Conservation (phyloP, 1,140 invertebrate genomes). For the Leptopilina boulardi region DNA sequence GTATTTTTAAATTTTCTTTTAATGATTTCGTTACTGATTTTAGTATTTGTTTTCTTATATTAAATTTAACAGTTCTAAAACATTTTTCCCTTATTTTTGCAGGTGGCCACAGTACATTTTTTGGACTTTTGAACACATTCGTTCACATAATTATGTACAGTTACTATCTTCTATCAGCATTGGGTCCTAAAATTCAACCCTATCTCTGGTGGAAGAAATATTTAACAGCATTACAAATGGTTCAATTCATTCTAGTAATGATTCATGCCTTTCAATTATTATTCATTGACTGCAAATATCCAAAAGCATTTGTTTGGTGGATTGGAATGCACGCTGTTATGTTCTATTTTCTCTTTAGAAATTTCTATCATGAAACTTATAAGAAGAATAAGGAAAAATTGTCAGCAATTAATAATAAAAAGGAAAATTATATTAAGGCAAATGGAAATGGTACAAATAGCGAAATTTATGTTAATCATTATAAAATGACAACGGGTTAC, state of each 20-base stretch:
- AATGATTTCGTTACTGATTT: too few species aligned
- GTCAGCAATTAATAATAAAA: conserved; percentile 54
- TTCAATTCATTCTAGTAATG: conserved; percentile 88
- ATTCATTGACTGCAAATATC: conserved; percentile 91
- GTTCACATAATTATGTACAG: conserved; percentile 95
- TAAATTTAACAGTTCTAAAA: too few species aligned
- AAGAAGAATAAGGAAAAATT: conserved; percentile 61
- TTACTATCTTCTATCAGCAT: conserved; percentile 91
- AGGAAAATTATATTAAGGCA: conserved; percentile 40
- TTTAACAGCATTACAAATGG: conserved; percentile 90
- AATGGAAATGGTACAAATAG: conserved; percentile 42
- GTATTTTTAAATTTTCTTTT: too few species aligned
- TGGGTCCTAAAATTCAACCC: conserved; percentile 89
- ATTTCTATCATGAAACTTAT: conserved; percentile 86
- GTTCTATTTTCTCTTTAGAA: conserved; percentile 87
- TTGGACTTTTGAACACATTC: conserved; percentile 90
- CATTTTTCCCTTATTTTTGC: conserved; percentile 51
- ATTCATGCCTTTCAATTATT: conserved; percentile 89
- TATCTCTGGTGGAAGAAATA: conserved; percentile 98
- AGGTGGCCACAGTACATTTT: conserved; percentile 89
- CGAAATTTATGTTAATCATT: conserved; percentile 67
- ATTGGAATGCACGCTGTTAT: conserved; percentile 85
- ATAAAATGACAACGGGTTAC: conserved; percentile 72
- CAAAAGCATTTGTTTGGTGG: conserved; percentile 84
- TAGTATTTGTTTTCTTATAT: too few species aligned